These are phyloP conservation scores for Priocnemis perturbator DNA, from an alignment of 2,888 invertebrate species.

Conservation along the genomic window DNA sequence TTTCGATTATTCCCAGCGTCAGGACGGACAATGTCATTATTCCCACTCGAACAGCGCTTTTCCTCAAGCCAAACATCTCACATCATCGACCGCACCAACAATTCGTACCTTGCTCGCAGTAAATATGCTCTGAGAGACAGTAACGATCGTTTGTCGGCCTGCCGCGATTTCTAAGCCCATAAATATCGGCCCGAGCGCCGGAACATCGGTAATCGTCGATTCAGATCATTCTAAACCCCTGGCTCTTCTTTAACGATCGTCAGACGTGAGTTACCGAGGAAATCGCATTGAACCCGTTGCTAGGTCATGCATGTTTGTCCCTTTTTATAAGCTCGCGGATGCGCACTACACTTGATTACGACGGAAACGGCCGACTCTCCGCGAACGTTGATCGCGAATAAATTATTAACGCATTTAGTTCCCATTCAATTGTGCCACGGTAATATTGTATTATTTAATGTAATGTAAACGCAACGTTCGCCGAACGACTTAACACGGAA, in stretches of 20 bases:
- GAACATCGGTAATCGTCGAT: slow-evolving; percentile 42
- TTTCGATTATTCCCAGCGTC: not conserved
- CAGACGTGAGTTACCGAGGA: slow-evolving; percentile 28
- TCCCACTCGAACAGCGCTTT: not conserved
- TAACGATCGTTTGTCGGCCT: slow-evolving; percentile 53
- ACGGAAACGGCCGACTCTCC: no score
- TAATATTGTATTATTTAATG: no score
- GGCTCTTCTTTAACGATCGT: slow-evolving; percentile 39
- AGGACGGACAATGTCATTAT: no score
- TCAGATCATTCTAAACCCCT: slow-evolving; percentile 27
- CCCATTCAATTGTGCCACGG: no score
- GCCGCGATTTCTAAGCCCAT: slow-evolving; percentile 46
- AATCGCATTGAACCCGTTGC: not conserved
- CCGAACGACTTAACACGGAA: no score
- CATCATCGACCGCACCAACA: slow-evolving; percentile 10
- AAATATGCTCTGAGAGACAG: slow-evolving; percentile 48
- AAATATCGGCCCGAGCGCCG: slow-evolving; percentile 43
- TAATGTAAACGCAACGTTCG: no score
- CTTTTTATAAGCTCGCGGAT: slow-evolving; percentile 4
- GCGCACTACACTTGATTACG: not conserved
- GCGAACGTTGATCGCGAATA: no score
- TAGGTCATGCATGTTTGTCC: not conserved
- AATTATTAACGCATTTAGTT: no score
- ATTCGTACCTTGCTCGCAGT: slow-evolving; percentile 18
- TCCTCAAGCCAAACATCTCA: slow-evolving; percentile 1